phyloP scores from a whole-genome alignment of 2,113 vertebrate genomes.

The Otocyon megalotis region DNA sequence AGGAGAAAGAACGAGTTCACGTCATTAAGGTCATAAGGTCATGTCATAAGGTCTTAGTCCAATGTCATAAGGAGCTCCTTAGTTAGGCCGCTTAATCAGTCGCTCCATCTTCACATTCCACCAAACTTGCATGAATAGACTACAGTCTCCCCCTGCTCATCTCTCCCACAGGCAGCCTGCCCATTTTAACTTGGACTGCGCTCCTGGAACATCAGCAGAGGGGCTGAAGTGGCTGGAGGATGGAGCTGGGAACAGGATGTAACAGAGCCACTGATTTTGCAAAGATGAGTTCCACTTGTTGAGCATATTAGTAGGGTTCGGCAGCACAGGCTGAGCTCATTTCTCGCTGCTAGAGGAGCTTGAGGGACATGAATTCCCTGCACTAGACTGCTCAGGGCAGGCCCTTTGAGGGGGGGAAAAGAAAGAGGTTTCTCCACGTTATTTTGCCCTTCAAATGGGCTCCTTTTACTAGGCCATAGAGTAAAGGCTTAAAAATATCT shows the following conservation, averaged over 20 bases:
- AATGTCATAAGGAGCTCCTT: neutral
- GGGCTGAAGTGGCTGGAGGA: neutral
- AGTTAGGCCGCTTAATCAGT: constrained; percentile 8
- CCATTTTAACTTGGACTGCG: neutral
- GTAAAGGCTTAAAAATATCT: neutral
- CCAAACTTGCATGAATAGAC: neutral
- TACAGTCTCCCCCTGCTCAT: neutral
- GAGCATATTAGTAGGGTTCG: neutral
- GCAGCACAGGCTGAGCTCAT: neutral
- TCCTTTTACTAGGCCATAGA: neutral
- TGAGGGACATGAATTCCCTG: neutral
- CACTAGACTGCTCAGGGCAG: neutral
- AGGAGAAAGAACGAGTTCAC: constrained; percentile 27
- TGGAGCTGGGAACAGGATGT: neutral
- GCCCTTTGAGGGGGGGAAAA: neutral
- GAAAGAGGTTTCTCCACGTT: constrained; percentile 6
- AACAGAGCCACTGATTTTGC: neutral
- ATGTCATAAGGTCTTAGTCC: too few relatives aligned
- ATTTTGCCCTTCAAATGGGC: neutral
- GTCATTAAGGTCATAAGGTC: neutral
- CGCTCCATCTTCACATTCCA: neutral
- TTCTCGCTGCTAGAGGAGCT: neutral
- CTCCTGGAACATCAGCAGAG: neutral
- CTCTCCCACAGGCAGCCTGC: neutral
- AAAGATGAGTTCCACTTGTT: neutral